phyloP scores from a whole-genome alignment of 2,797 vertebrate genomes.

The Onychomys leucogaster region DNA sequence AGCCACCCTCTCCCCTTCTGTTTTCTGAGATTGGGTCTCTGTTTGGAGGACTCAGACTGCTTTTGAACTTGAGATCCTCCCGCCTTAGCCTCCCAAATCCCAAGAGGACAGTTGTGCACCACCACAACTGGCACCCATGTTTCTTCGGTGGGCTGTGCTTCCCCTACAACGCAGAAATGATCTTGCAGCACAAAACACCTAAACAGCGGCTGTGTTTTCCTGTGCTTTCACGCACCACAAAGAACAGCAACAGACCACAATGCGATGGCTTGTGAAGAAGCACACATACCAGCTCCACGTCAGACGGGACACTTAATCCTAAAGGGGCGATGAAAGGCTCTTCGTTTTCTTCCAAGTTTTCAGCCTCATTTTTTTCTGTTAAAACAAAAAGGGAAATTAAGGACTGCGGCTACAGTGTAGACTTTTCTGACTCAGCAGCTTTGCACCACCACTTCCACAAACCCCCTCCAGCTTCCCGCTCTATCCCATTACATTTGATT shows the following conservation, averaged over 20 bases:
- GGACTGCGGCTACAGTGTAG: not conserved
- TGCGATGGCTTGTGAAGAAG: not conserved
- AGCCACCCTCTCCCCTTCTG: not conserved
- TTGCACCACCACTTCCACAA: not conserved
- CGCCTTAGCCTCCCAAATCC: not conserved
- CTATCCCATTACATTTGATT: fast-evolving
- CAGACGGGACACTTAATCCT: slow-evolving; percentile 94
- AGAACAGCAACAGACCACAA: fast-evolving
- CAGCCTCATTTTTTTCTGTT: slow-evolving; percentile 89
- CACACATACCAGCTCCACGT: slow-evolving; percentile 96
- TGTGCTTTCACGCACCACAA: fast-evolving
- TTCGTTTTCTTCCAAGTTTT: slow-evolving; percentile 93
- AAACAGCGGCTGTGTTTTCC: fast-evolving
- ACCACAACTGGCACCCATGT: not conserved
- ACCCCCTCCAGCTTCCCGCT: fast-evolving
- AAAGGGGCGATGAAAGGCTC: slow-evolving; percentile 96
- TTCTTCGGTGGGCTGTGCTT: not conserved
- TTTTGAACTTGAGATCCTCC: not conserved
- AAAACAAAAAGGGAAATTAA: slow-evolving; percentile 39
- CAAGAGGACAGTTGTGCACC: not conserved
- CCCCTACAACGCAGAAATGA: not conserved
- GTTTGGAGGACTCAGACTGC: too few relatives aligned
- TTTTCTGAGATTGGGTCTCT: not conserved
- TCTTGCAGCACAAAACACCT: fast-evolving
- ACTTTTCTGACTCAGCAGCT: fast-evolving